phyloP scores from a whole-genome alignment of 2,888 invertebrate species.

The Pollenia amentaria region DNA sequence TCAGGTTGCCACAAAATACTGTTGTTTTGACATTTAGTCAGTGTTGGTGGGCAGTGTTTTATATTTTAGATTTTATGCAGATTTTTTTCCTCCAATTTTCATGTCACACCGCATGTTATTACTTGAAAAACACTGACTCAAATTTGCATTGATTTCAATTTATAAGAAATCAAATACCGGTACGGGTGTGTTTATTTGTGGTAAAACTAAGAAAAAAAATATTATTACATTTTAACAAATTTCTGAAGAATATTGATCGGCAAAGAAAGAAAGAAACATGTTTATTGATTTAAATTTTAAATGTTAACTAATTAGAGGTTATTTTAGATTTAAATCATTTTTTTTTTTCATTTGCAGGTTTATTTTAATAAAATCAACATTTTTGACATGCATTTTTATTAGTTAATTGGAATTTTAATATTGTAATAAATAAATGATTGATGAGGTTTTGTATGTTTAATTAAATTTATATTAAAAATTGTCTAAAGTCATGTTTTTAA shows the following conservation, averaged over 20 bases:
- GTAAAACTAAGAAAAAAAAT: not conserved
- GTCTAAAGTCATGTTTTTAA: not conserved
- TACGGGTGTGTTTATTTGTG: not conserved
- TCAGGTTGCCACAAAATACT: constrained; percentile 28
- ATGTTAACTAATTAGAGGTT: constrained; percentile 56
- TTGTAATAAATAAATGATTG: constrained; percentile 23
- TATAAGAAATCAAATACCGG: not conserved
- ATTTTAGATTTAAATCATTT: constrained; percentile 47
- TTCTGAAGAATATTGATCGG: constrained; percentile 63
- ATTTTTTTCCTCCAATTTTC: constrained; percentile 13
- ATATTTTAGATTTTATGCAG: not conserved
- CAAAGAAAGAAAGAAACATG: constrained; percentile 43
- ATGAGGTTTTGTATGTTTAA: constrained; percentile 18
- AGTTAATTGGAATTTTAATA: constrained; percentile 27
- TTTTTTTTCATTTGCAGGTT: constrained; percentile 10
- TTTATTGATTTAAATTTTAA: constrained; percentile 49
- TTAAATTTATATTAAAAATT: constrained; percentile 33
- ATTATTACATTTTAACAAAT: constrained; percentile 36
- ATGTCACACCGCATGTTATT: constrained; percentile 28
- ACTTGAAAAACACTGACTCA: constrained; percentile 8
- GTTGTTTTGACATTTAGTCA: constrained; percentile 54
- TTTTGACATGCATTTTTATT: constrained; percentile 41
- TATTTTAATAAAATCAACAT: constrained; percentile 14
- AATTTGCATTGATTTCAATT: constrained; percentile 35
- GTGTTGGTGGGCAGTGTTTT: constrained; percentile 52